Percentiles rank a stretch among this genome's conserved stretches.
Conservation (phyloP, 1,140 invertebrate species). For the Ceratosolen solmsi region DNA sequence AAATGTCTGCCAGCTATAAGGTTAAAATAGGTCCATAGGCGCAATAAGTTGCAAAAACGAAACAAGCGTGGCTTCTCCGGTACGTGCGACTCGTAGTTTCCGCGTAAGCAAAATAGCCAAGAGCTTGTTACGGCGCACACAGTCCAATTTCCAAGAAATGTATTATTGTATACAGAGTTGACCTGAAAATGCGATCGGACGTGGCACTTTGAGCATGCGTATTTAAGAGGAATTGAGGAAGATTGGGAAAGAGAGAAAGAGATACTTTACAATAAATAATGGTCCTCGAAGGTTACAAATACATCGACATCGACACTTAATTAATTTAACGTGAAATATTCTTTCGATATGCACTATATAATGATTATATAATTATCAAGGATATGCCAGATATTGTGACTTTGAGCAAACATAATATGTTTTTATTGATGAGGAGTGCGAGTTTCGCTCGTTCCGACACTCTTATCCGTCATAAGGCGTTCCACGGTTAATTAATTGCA, state of each 20-base stretch:
- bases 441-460: background rate
- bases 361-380: background rate
- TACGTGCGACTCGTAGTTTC: constrained; percentile 26
- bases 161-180: constrained; percentile 46
- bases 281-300: constrained; percentile 45
- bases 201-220: constrained; percentile 3
- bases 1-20: background rate
- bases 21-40: constrained; percentile 45
- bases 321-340: background rate
- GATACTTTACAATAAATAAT: constrained; percentile 34
- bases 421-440: background rate
- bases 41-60: constrained; percentile 45
- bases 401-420: background rate
- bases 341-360: background rate
- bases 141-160: constrained; percentile 47
- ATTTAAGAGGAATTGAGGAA: background rate
- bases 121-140: constrained; percentile 2
- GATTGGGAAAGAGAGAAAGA: background rate
- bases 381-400: background rate
- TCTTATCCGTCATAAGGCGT: no score
- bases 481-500: no score
- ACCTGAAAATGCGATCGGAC: constrained; percentile 48
- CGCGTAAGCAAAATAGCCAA: constrained; percentile 46
- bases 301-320: background rate
- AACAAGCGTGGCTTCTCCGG: constrained; percentile 12